These are phyloP conservation scores for Trissolcus basalis DNA, from an alignment of 1,140 invertebrate genomes.

Conservation along the genomic window DNA sequence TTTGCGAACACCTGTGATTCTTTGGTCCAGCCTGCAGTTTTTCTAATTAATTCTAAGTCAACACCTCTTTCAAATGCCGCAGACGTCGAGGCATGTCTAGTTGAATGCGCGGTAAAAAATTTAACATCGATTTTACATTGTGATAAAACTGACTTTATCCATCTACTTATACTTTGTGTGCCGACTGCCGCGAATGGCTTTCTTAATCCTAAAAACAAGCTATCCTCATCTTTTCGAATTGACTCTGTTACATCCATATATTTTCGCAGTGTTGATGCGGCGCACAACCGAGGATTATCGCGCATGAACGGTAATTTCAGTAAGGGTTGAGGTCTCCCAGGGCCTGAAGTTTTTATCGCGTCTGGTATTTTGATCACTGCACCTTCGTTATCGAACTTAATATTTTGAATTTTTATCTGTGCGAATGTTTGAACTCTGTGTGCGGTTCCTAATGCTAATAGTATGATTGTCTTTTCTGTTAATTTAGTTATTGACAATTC, in stretches of 20 bases:
- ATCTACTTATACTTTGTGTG: slow-evolving; percentile 20
- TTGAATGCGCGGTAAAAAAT: slow-evolving; percentile 17
- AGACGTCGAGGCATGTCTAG: slow-evolving; percentile 6
- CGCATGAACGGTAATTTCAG: slow-evolving; percentile 13
- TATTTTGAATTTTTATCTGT: slow-evolving; percentile 36
- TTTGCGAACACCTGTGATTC: slow-evolving; percentile 1
- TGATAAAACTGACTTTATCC: slow-evolving; percentile 18
- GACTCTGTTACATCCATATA: slow-evolving; percentile 7
- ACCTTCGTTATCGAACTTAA: slow-evolving; percentile 6
- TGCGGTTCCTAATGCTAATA: slow-evolving; percentile 49
- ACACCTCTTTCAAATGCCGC: slow-evolving; percentile 4
- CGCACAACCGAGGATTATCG: slow-evolving; percentile 10
- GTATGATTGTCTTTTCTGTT: slow-evolving; percentile 26
- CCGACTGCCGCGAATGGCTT: slow-evolving; percentile 16
- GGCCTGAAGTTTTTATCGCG: slow-evolving; percentile 48
- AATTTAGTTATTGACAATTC: slow-evolving; percentile 9
- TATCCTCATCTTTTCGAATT: background rate
- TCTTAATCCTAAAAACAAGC: slow-evolving; percentile 15
- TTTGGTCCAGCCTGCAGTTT: background rate
- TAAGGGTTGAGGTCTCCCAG: slow-evolving; percentile 18
- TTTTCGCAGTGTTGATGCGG: slow-evolving; percentile 6
- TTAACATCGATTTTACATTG: slow-evolving; percentile 18
- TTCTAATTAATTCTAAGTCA: slow-evolving; percentile 14
- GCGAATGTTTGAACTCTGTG: slow-evolving; percentile 47
- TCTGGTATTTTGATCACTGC: slow-evolving; percentile 39